A percentile compares a stretch with the other conserved stretches of the same genome.
These are phyloP conservation scores for Campoletis sonorensis DNA, from an alignment of 1,140 invertebrate genomes.

Conservation along the genomic window DNA sequence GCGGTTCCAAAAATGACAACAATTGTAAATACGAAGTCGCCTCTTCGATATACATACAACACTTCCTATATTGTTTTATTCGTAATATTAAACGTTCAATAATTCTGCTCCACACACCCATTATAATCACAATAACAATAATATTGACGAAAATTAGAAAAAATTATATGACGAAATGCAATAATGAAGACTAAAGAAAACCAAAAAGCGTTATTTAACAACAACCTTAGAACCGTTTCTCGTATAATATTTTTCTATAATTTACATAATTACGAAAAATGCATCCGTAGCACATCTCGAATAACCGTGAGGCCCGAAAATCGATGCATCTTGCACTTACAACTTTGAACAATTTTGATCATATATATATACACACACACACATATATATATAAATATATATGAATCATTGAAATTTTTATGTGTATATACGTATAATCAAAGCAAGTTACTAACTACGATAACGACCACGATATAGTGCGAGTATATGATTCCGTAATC, in stretches of 20 bases:
- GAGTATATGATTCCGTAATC: slow-evolving; percentile 19
- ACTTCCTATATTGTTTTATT: background rate
- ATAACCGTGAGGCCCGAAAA: background rate
- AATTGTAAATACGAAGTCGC: background rate
- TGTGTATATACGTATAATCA: slow-evolving; percentile 51
- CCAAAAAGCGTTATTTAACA: background rate
- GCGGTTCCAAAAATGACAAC: background rate
- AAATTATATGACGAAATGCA: background rate
- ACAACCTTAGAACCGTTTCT: slow-evolving; percentile 11
- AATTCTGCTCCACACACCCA: background rate
- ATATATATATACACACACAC: background rate
- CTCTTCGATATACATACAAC: background rate
- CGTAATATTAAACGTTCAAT: background rate
- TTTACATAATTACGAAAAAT: slow-evolving; percentile 5
- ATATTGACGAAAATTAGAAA: background rate
- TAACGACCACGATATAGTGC: slow-evolving; percentile 49
- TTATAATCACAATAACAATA: no score
- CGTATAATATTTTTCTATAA: background rate
- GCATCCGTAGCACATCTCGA: background rate
- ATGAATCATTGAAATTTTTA: slow-evolving; percentile 31
- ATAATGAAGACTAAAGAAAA: background rate
- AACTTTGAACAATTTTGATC: no score
- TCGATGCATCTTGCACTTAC: background rate
- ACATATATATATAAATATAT: background rate
- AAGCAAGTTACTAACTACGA: slow-evolving; percentile 50